Evolutionary conservation across 2,888 invertebrate species (phyloP).

Genomic region (Thera britannica): DNA sequence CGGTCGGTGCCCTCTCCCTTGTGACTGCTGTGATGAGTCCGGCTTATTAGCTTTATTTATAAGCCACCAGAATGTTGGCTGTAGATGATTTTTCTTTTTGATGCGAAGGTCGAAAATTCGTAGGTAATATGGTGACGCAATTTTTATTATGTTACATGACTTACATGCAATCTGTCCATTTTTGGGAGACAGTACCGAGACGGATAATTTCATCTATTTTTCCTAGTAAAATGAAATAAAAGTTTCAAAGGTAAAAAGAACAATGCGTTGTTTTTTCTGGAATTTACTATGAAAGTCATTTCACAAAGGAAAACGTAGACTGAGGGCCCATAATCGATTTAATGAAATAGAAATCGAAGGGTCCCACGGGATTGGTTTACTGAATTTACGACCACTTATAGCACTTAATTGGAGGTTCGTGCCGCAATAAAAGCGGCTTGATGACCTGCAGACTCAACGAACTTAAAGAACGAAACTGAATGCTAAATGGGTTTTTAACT

Average conservation of each 20-base stretch:
- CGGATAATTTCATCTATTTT: background rate
- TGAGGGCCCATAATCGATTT: constrained; percentile 73
- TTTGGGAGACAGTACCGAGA: too few relatives aligned
- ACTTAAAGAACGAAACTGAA: constrained; percentile 60
- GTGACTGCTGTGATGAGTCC: constrained; percentile 43
- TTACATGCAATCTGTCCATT: too few relatives aligned
- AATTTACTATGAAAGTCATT: constrained; percentile 72
- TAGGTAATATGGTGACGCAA: background rate
- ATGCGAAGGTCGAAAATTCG: constrained; percentile 3
- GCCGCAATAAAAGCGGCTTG: constrained; percentile 76
- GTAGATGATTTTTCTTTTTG: constrained; percentile 3
- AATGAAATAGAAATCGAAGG: constrained; percentile 78
- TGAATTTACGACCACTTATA: constrained; percentile 77
- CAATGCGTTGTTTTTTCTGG: constrained; percentile 69
- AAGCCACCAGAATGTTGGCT: constrained; percentile 19
- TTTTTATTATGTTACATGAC: too few relatives aligned
- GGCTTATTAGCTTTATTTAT: constrained; percentile 64
- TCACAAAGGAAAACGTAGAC: constrained; percentile 71
- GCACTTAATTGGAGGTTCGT: constrained; percentile 78
- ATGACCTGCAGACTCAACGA: constrained; percentile 73
- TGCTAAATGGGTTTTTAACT: constrained; percentile 51
- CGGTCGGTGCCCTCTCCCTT: constrained; percentile 58
- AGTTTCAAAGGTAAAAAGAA: constrained; percentile 11
- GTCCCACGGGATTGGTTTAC: constrained; percentile 70
- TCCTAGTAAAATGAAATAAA: constrained; percentile 16